Evolutionary conservation across 1,140 invertebrate species (phyloP).

Genomic region (Lepeophtheirus salmonis): DNA sequence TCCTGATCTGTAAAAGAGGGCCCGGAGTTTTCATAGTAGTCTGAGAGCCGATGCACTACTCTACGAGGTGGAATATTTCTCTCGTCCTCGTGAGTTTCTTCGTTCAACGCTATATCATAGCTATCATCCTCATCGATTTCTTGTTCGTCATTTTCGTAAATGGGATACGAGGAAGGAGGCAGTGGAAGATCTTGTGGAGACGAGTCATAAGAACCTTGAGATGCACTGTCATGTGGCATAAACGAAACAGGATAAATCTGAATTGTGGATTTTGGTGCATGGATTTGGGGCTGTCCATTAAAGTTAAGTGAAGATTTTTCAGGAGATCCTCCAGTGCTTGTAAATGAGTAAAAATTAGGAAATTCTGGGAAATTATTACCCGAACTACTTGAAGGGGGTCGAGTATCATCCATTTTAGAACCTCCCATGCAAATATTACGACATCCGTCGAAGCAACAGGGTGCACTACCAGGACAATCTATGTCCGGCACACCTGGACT

Average conservation of each 20-base stretch:
- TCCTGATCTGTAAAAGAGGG: background rate
- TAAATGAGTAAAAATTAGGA: background rate
- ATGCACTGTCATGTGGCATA: background rate
- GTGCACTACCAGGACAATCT: background rate
- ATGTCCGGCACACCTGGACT: background rate
- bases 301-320: background rate
- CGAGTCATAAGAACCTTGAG: too few species aligned
- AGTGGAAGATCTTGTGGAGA: too few species aligned
- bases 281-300: background rate
- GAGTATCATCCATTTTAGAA: background rate
- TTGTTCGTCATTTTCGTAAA: background rate
- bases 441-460: background rate
- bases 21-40: background rate
- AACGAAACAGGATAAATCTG: background rate
- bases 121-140: background rate
- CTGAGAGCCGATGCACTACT: too few species aligned
- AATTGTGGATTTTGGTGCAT: background rate
- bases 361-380: background rate
- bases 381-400: background rate
- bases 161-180: too few species aligned
- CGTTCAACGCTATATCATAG: background rate
- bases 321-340: background rate
- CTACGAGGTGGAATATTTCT: background rate
- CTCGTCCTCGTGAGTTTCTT: background rate
- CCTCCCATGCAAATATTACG: background rate